phyloP scores from a whole-genome alignment of 2,797 vertebrate species.

The Thripadectes ignobilis region DNA sequence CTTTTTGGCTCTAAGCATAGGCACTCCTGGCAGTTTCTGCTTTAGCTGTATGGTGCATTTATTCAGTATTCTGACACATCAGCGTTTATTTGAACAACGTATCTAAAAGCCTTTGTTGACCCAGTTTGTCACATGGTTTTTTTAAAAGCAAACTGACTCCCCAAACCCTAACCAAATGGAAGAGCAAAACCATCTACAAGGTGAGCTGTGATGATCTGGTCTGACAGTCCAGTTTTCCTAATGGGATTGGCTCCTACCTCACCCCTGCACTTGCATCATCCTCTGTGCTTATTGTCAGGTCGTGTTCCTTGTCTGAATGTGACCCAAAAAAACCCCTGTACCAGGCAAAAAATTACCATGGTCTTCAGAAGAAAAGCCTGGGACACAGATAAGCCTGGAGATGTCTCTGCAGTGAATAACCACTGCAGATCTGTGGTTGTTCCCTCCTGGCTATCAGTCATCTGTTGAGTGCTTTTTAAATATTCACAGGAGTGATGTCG shows the following conservation, averaged over 20 bases:
- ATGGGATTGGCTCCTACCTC: neutral
- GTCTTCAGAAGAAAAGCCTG: neutral
- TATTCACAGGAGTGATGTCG: neutral
- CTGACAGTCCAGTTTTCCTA: neutral
- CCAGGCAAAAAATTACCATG: neutral
- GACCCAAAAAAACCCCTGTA: neutral
- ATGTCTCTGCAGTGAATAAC: neutral
- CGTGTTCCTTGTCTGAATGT: neutral
- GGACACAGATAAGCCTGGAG: neutral
- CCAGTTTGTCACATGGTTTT: neutral
- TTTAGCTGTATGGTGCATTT: neutral
- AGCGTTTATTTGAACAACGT: neutral
- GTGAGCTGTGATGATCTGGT: neutral
- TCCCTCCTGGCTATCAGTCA: conserved; percentile 21
- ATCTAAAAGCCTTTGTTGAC: neutral
- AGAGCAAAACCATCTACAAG: neutral
- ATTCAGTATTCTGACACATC: neutral
- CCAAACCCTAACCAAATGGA: neutral
- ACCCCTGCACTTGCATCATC: neutral
- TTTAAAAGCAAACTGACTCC: neutral
- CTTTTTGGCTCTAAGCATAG: neutral
- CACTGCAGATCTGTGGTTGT: neutral
- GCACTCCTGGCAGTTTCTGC: neutral
- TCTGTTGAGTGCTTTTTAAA: neutral
- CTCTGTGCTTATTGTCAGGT: rapidly evolving